phyloP scores from a whole-genome alignment of 2,888 invertebrate genomes.

The Erannis defoliaria region DNA sequence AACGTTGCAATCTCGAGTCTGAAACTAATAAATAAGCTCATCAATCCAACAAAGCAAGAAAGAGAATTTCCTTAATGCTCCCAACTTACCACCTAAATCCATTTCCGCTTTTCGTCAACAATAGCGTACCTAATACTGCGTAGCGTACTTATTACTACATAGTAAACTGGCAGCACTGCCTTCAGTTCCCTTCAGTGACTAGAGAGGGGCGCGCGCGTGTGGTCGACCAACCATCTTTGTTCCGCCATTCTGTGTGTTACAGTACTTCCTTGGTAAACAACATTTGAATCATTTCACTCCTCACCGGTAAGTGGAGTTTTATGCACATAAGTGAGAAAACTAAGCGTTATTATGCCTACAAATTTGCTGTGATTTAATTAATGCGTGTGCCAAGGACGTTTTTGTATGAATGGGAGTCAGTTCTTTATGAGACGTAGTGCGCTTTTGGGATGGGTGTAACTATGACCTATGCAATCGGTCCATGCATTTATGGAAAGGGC shows the following conservation, averaged over 20 bases:
- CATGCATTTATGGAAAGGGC: conserved; percentile 17
- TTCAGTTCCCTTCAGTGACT: conserved; percentile 69
- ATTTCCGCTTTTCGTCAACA: conserved; percentile 15
- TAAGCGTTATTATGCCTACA: neutral
- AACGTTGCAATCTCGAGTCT: neutral
- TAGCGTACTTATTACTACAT: conserved; percentile 5
- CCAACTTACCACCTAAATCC: conserved; percentile 7
- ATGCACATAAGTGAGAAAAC: conserved; percentile 1
- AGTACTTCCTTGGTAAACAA: conserved; percentile 59
- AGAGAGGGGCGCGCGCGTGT: conserved; percentile 63
- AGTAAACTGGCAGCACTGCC: conserved; percentile 26
- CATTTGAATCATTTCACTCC: conserved; percentile 26
- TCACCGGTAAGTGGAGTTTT: conserved; percentile 37
- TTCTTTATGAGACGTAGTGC: conserved; percentile 2
- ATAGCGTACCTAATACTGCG: conserved; percentile 8
- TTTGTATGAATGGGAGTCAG: conserved; percentile 38
- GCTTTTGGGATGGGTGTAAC: conserved; percentile 17
- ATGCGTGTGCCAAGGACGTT: conserved; percentile 49
- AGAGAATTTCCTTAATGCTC: conserved; percentile 8
- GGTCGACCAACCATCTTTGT: conserved; percentile 60
- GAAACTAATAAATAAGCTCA: neutral
- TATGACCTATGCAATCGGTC: neutral
- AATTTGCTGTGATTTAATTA: conserved; percentile 8
- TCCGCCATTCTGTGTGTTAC: conserved; percentile 62
- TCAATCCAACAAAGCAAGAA: conserved; percentile 11